A percentile compares a stretch with the other conserved stretches of the same genome.
These are phyloP conservation scores for Rostratula benghalensis DNA, from an alignment of 2,113 vertebrate species.

Conservation along the genomic window DNA sequence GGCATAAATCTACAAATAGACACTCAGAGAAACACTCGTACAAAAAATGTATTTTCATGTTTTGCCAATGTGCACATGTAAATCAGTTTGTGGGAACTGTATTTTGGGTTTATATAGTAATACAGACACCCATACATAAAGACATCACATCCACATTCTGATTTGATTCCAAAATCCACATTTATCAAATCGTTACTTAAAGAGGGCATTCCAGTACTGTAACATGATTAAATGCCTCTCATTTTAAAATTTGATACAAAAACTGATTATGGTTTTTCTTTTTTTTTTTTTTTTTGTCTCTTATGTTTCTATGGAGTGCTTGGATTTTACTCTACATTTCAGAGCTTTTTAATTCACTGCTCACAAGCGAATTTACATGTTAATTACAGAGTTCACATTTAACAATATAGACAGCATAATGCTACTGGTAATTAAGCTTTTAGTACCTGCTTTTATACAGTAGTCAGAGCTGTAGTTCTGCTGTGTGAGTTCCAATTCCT, in stretches of 20 bases:
- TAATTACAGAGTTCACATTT: slow-evolving; percentile 81
- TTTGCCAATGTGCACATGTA: not conserved
- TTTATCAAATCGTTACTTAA: slow-evolving; percentile 47
- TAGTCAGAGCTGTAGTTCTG: slow-evolving; percentile 61
- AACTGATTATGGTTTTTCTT: not conserved
- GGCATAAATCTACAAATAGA: not conserved
- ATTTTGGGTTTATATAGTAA: slow-evolving; percentile 36
- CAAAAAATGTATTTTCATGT: not conserved
- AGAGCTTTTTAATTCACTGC: slow-evolving; percentile 75
- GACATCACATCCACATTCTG: slow-evolving; percentile 12
- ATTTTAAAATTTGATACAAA: slow-evolving; percentile 54
- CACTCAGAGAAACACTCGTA: not conserved
- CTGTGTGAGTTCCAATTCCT: slow-evolving; percentile 36
- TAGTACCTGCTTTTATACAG: slow-evolving; percentile 75
- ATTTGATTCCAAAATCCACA: slow-evolving; percentile 28
- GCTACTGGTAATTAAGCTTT: slow-evolving; percentile 79
- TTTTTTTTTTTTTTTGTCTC: not conserved
- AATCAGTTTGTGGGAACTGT: not conserved
- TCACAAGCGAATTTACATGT: slow-evolving; percentile 81
- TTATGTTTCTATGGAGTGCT: slow-evolving; percentile 44
- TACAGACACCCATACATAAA: not conserved
- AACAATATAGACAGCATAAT: slow-evolving; percentile 81
- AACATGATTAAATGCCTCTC: slow-evolving; percentile 50
- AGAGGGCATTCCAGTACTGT: slow-evolving; percentile 34
- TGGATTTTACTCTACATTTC: slow-evolving; percentile 69